phyloP scores from a whole-genome alignment of 1,140 invertebrate species.

The Cydia fagiglandana region DNA sequence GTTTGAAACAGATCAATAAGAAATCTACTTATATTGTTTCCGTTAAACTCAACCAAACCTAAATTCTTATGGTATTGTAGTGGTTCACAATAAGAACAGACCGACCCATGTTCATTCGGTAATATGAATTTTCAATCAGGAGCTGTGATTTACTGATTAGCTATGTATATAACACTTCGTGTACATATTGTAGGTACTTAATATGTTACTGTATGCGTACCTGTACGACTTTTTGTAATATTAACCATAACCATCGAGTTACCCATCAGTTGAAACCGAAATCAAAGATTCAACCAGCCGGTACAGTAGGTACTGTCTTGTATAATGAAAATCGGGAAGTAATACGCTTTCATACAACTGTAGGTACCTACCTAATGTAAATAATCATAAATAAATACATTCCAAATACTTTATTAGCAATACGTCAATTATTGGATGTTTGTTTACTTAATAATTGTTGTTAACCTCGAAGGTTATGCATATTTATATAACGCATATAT shows the following conservation, averaged over 20 bases:
- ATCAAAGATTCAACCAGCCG: neutral
- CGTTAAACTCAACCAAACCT: neutral
- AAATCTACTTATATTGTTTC: no score
- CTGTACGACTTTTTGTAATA: constrained; percentile 31
- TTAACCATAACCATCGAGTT: neutral
- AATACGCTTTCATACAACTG: constrained; percentile 53
- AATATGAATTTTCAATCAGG: constrained; percentile 64
- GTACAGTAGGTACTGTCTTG: neutral
- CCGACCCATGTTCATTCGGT: neutral
- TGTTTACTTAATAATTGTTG: constrained; percentile 27
- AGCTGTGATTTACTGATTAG: constrained; percentile 75
- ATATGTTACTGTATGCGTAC: constrained; percentile 43
- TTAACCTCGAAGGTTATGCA: constrained; percentile 10
- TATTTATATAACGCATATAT: constrained; percentile 18
- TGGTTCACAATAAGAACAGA: constrained; percentile 30
- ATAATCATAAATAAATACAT: constrained; percentile 33
- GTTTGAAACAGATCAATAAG: no score
- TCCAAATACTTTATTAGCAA: constrained; percentile 25
- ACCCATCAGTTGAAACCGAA: neutral
- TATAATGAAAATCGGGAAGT: constrained; percentile 45
- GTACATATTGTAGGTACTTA: constrained; percentile 42
- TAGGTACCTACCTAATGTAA: constrained; percentile 44
- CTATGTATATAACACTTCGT: constrained; percentile 50
- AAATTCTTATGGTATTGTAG: neutral
- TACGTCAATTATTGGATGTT: constrained; percentile 27